A percentile compares a stretch with the other conserved stretches of the same genome.
phyloP scores from a whole-genome alignment of 2,888 invertebrate genomes.

The Microctonus brassicae region DNA sequence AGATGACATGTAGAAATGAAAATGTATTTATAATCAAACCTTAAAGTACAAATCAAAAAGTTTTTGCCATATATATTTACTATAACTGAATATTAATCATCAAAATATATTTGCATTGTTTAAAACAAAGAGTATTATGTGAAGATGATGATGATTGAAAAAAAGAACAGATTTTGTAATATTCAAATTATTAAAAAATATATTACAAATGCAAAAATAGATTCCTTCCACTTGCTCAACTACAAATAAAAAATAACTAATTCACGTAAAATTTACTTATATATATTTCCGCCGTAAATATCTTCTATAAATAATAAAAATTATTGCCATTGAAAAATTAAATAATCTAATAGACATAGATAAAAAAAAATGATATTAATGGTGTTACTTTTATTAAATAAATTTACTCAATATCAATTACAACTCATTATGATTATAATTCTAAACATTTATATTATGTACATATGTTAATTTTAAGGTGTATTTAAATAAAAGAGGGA shows the following conservation, averaged over 20 bases:
- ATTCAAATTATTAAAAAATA: neutral
- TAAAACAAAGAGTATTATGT: neutral
- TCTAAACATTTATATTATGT: conserved; percentile 32
- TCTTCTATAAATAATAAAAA: neutral
- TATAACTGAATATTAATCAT: neutral
- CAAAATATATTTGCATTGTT: neutral
- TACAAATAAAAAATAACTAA: neutral
- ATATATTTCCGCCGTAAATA: neutral
- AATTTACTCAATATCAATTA: neutral
- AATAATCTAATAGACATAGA: conserved; percentile 20
- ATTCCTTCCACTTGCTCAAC: neutral
- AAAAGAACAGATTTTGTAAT: neutral
- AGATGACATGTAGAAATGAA: conserved; percentile 42
- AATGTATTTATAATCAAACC: conserved; percentile 25
- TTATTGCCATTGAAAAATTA: conserved; percentile 9
- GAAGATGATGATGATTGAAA: neutral
- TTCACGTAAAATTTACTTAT: too few species aligned
- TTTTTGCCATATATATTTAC: conserved; percentile 4
- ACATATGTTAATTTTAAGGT: conserved; percentile 26
- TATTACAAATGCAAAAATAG: neutral
- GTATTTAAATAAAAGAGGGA: conserved; percentile 47
- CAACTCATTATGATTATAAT: neutral
- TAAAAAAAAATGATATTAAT: neutral
- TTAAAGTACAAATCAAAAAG: neutral
- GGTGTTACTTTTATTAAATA: neutral